phyloP scores from a whole-genome alignment of 2,797 vertebrate genomes.

The Muscicapa comitata region DNA sequence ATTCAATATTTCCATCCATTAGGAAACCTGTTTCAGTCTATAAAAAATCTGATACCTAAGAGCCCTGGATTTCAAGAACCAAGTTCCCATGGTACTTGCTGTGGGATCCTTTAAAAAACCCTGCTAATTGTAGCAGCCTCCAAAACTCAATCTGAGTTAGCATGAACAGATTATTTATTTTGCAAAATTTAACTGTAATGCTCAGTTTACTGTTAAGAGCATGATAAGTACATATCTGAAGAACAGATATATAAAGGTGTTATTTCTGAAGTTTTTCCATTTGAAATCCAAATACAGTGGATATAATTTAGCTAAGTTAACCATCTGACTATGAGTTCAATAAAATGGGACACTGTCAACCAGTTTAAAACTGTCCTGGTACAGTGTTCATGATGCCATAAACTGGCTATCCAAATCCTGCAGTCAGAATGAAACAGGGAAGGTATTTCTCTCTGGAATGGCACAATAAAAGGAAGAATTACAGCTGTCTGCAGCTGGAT shows the following conservation, averaged over 20 bases:
- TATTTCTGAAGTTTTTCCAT: background rate
- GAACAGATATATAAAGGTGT: background rate
- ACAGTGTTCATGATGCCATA: background rate
- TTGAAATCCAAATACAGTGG: background rate
- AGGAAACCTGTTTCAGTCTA: background rate
- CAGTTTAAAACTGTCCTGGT: background rate
- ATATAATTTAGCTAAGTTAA: background rate
- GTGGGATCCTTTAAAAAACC: background rate
- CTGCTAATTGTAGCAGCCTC: background rate
- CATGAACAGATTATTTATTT: background rate
- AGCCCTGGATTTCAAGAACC: background rate
- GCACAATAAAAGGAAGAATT: background rate
- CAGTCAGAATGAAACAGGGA: background rate
- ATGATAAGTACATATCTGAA: background rate
- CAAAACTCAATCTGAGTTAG: background rate
- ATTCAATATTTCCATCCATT: background rate
- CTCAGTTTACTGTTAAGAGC: background rate
- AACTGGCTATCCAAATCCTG: background rate
- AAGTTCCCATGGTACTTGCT: background rate
- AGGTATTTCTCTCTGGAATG: background rate
- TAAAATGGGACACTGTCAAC: background rate
- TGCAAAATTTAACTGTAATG: background rate
- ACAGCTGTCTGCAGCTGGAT: slow-evolving; percentile 9
- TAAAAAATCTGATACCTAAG: background rate
- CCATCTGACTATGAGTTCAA: background rate